Evolutionary conservation across 2,797 vertebrate genomes (phyloP).

Genomic region (Chiloscyllium punctatum): DNA sequence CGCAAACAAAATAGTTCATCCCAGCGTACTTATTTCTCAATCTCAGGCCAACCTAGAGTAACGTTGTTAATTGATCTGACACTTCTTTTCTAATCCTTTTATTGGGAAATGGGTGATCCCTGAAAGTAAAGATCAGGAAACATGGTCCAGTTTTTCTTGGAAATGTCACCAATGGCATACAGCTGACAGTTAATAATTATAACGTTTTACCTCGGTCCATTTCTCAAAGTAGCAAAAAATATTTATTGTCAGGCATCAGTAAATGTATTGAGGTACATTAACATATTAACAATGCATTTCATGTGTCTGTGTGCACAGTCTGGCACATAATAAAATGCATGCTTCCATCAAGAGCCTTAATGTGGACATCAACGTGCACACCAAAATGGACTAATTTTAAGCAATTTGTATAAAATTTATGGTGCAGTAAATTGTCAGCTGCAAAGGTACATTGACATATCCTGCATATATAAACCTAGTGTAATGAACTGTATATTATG

Average conservation of each 20-base stretch:
- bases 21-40: neutral
- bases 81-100: neutral
- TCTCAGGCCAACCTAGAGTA: neutral
- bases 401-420: slow-evolving; percentile 36
- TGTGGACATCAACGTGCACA: slow-evolving; percentile 24
- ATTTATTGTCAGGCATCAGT: neutral
- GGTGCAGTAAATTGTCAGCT: slow-evolving; percentile 32
- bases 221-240: neutral
- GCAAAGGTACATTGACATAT: slow-evolving; percentile 32
- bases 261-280: slow-evolving; percentile 26
- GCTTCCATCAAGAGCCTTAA: slow-evolving; percentile 30
- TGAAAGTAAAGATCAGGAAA: neutral
- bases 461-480: slow-evolving; percentile 30
- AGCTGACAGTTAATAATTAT: neutral
- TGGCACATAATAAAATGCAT: slow-evolving; percentile 13
- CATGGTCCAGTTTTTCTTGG: neutral
- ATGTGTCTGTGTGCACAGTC: slow-evolving; percentile 27
- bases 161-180: neutral
- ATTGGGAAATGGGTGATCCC: neutral
- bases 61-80: neutral
- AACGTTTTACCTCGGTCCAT: neutral
- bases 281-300: slow-evolving; percentile 30
- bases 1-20: neutral
- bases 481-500: slow-evolving; percentile 35
- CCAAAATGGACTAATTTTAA: slow-evolving; percentile 35